Percentiles rank a stretch among this genome's conserved stretches.
Conservation (phyloP, 2,113 vertebrate species). For the Galbula dea region DNA sequence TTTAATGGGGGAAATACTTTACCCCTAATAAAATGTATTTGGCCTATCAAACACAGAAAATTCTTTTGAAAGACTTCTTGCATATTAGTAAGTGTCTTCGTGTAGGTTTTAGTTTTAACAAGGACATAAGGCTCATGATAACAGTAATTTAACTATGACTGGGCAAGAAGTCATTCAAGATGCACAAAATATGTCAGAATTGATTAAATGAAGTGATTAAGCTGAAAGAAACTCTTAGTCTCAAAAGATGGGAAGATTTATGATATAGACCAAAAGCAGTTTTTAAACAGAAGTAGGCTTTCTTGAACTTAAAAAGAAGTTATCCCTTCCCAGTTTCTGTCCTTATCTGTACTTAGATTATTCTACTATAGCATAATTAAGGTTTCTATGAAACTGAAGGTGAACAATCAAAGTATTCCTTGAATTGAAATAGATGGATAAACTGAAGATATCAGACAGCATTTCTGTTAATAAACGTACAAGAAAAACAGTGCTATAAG, state of each 20-base stretch:
- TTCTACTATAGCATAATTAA: not conserved
- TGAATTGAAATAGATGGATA: not conserved
- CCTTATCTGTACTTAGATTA: not conserved
- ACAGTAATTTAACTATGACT: not conserved
- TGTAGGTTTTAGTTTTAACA: not conserved
- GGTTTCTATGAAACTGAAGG: not conserved
- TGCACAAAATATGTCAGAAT: not conserved
- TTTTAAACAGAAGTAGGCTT: not conserved
- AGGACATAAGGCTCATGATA: not conserved
- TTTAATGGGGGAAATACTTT: not conserved
- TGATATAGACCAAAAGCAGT: not conserved
- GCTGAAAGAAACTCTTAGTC: not conserved
- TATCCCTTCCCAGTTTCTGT: no score
- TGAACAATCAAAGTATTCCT: not conserved
- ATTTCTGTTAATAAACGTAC: not conserved
- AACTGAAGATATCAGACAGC: not conserved
- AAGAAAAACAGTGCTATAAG: not conserved
- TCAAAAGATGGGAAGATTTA: not conserved
- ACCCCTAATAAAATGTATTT: not conserved
- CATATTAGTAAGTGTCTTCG: not conserved
- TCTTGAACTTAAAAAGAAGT: not conserved
- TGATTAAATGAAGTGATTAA: not conserved
- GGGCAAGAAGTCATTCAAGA: not conserved
- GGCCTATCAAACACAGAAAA: accelerated
- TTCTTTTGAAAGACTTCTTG: not conserved